Base-by-base conservation (phyloP, 1,140 invertebrate genomes). In the Drosophila baimaii region DNA sequence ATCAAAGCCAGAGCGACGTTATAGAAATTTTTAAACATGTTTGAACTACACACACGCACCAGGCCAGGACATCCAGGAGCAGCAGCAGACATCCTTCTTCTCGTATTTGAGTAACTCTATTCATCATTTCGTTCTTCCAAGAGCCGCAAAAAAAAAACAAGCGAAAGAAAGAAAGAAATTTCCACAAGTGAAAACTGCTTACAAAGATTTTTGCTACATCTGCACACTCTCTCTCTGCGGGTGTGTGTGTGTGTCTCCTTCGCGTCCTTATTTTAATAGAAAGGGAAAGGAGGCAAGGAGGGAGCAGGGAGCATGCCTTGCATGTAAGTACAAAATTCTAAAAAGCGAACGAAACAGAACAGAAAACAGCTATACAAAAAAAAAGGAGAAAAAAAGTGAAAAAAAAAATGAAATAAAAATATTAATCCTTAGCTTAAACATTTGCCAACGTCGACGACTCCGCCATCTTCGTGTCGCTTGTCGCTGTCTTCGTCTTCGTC, bases 351-450 rank as follows among this genome's bases (percentile, higher is more conserved):
- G 27, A 33, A 33, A 33, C 31, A 47, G 15, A 27, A 27, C 13
- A 8, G 5, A 37, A 7, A 5, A n/a, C 35, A 37, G 15, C 35
- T n/a, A 7, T 27, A 19, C 9, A 3, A 13, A 33, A 17, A 10
- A 25, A 23, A 29, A 21, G n/a, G n/a, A n/a, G n/a, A n/a, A 17
- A 27, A 46, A 25, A 47, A 25, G n/a, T 27, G 46, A 49, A 31
- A 44, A 65, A 23, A 59, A 70, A 71, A 31, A n/a, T n/a, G 27
- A 31, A 71, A 35, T 37, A 71, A 71, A 78, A 79, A 78, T 88
- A 81, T 90, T 90, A 90, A 90, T 90, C 88, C 88, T 88, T 88
- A 90, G 89, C 88, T 88, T 81, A 90, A 88, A 81, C 82, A 89
- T 88, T 88, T 88, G 73, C 66, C 84, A 88, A 73, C 79, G 74